Conservation (phyloP, 2,888 invertebrate species). For the Orgyia antiqua region DNA sequence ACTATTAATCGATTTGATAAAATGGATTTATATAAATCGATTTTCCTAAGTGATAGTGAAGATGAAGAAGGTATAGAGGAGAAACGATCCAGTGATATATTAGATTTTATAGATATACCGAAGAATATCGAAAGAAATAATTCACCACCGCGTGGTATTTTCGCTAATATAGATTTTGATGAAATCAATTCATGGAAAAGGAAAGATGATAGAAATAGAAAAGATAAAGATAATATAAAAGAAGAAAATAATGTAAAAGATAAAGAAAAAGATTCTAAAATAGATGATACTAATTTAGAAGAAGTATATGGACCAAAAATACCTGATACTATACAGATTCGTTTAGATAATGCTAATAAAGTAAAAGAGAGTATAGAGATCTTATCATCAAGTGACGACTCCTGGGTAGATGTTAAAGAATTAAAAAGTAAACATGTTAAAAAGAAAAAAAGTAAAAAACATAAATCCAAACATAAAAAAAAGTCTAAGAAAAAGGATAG, state of each 20-base stretch:
- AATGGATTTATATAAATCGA: conserved; percentile 91
- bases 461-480: conserved; percentile 62
- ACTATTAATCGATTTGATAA: conserved; percentile 70
- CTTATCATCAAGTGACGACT: conserved; percentile 57
- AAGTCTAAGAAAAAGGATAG: conserved; percentile 62
- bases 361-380: conserved; percentile 27
- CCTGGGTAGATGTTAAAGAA: conserved; percentile 72
- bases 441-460: conserved; percentile 68
- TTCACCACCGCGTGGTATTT: conserved; percentile 85
- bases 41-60: conserved; percentile 90
- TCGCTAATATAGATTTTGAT: conserved; percentile 81
- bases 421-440: conserved; percentile 58
- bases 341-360: conserved; percentile 31
- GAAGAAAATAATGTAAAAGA: conserved; percentile 5
- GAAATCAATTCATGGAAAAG: conserved; percentile 70
- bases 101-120: conserved; percentile 52
- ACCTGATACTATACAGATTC: conserved; percentile 63
- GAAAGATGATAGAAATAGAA: conserved; percentile 18
- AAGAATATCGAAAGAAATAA: conserved; percentile 80
- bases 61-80: conserved; percentile 67
- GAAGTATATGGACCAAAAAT: conserved; percentile 79
- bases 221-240: neutral
- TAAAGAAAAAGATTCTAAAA: conserved; percentile 9
- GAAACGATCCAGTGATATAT: conserved; percentile 9
- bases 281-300: conserved; percentile 9